A percentile compares a stretch with the other conserved stretches of the same genome.
Evolutionary conservation across 64 coral and sea anemone species (phyloP).

Genomic region (Anthopleura sola): DNA sequence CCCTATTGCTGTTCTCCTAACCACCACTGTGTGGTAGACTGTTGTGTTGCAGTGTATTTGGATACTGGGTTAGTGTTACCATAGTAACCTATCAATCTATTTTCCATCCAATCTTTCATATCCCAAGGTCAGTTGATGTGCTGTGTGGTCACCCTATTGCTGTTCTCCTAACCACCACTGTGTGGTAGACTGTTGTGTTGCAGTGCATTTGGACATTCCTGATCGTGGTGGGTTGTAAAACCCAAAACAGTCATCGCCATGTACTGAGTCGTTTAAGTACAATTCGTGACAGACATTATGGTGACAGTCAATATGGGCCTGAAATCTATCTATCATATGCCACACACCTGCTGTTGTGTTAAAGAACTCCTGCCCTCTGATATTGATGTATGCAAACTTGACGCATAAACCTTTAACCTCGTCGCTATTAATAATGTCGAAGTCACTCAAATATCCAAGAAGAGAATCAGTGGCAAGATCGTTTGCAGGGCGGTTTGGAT

Average conservation of each 20-base stretch:
- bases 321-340: neutral
- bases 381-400: neutral
- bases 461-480: neutral
- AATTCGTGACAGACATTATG: neutral
- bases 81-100: too few relatives aligned
- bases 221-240: neutral
- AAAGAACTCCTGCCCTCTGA: neutral
- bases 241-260: constrained; percentile 2
- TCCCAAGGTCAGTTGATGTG: too few relatives aligned
- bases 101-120: too few relatives aligned
- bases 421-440: neutral
- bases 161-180: too few relatives aligned
- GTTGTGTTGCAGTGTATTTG: too few relatives aligned
- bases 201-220: too few relatives aligned
- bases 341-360: neutral
- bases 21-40: too few relatives aligned
- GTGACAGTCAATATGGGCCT: neutral
- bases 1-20: too few relatives aligned
- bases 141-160: too few relatives aligned
- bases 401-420: neutral
- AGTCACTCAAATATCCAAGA: neutral
- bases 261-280: neutral
- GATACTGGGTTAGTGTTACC: too few relatives aligned
- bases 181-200: too few relatives aligned
- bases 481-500: neutral